These are phyloP conservation scores for Glomeris maerens DNA, from an alignment of 1,140 invertebrate species.

Conservation along the genomic window DNA sequence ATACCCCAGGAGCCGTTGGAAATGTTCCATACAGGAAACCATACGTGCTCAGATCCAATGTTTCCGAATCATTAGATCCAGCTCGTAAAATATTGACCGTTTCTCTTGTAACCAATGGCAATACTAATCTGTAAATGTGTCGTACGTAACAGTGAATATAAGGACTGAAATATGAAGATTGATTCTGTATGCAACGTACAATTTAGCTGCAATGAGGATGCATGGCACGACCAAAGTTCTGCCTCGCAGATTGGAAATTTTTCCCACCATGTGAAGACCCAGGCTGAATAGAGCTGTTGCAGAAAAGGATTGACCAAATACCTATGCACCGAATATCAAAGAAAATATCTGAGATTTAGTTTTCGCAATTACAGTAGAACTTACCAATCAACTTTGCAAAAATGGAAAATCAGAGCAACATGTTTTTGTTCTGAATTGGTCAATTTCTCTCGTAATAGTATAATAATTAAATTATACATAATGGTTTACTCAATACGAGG, in stretches of 20 bases:
- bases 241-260: constrained; percentile 59
- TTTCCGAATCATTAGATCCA: constrained; percentile 51
- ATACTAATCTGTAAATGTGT: constrained; percentile 46
- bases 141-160: no score
- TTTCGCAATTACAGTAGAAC: no score
- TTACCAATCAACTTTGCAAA: no score
- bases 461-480: no score
- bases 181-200: constrained; percentile 50
- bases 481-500: no score
- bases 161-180: no score
- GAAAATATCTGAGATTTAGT: no score
- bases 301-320: constrained; percentile 75
- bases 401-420: no score
- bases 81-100: constrained; percentile 57
- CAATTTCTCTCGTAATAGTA: no score
- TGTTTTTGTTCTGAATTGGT: no score
- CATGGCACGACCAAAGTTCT: constrained; percentile 61
- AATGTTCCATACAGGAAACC: constrained; percentile 93
- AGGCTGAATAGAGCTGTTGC: constrained; percentile 78
- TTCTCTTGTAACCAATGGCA: constrained; percentile 77
- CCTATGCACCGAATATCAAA: constrained; percentile 33
- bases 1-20: constrained; percentile 84
- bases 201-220: constrained; percentile 75
- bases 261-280: constrained; percentile 84
- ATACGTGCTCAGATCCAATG: constrained; percentile 69